These are phyloP conservation scores for Crenuchus spilurus DNA, from an alignment of 2,797 vertebrate genomes.

Conservation along the genomic window DNA sequence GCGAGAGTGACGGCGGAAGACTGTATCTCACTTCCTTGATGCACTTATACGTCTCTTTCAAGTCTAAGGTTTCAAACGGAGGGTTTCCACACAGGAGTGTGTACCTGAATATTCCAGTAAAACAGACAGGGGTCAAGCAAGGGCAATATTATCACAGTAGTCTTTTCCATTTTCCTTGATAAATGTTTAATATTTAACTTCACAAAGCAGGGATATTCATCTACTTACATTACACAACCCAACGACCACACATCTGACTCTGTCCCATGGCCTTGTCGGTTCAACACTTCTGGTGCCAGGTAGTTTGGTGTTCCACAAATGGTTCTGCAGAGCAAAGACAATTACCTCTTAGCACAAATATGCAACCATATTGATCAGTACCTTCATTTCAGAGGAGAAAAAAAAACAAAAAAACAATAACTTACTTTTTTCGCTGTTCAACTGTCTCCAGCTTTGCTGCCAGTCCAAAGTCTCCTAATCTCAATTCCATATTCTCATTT, in stretches of 20 bases:
- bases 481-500: constrained; percentile 98
- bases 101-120: constrained; percentile 79
- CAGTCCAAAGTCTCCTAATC: constrained; percentile 95
- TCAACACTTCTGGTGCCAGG: constrained; percentile 95
- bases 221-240: constrained; percentile 94
- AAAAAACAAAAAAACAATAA: constrained; percentile 10
- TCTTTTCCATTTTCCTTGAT: not conserved
- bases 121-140: not conserved
- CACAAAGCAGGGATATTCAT: not conserved
- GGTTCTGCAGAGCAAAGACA: constrained; percentile 76
- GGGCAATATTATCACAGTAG: not conserved
- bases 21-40: constrained; percentile 95
- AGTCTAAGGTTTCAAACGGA: constrained; percentile 95
- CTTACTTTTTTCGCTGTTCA: constrained; percentile 94
- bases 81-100: constrained; percentile 94
- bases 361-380: not conserved
- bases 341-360: not conserved
- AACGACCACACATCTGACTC: constrained; percentile 97
- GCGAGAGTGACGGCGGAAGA: constrained; percentile 86
- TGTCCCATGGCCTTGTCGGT: constrained; percentile 93
- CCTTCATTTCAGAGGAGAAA: not conserved
- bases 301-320: constrained; percentile 99
- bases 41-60: constrained; percentile 97
- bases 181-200: not conserved
- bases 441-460: constrained; percentile 88